Base-by-base conservation (phyloP, 2,797 vertebrate species). In the Hyperoplus immaculatus region DNA sequence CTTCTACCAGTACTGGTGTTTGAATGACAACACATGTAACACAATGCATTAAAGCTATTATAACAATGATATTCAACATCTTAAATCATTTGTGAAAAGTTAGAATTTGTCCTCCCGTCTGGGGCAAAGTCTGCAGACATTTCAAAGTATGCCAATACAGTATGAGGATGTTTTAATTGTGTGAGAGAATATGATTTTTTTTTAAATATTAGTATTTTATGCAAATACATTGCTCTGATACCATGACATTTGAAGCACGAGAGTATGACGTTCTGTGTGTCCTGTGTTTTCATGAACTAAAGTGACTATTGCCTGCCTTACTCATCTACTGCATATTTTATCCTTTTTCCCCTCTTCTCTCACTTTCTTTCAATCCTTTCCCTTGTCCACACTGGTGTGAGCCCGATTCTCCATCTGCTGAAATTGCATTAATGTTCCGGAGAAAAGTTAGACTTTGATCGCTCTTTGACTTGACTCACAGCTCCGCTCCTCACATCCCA, bases 361-460 rank as follows among this genome's bases (percentile, higher is more conserved):
- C 68, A 45, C 49, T 78, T 69, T 68, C 56, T 39, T 14, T 43
- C 51, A 5, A 13, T 57, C 58, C 41, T 69, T 75, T 51, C 60
- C 61, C 54, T 69, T 73, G 69, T 84, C 78, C 38, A 72, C 15
- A 63, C 56, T 68, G 47, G 72, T 80, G 29, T 15, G 3, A 69
- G 36, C 49, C 46, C 18, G 42, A 45, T 75, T 50, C 75, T 82
- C 75, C 69, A 73, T 60, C 1, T 29, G 1, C 64, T 79, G 54
- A 56, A 65, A 77, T 72, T 69, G 77, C 68, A 61, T 53, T 49
- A 71, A 77, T 61, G 69, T 69, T 55, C 69, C 69, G 73, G 72
- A 81, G 82, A 82, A 89, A 83, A 89, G 72, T 77, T 69, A 6
- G 55, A 73, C 83, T 88, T 85, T 90, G 87, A 88, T 91, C 65